Evolutionary conservation across 1,140 invertebrate genomes (phyloP).

Genomic region (Ylistrum balloti): DNA sequence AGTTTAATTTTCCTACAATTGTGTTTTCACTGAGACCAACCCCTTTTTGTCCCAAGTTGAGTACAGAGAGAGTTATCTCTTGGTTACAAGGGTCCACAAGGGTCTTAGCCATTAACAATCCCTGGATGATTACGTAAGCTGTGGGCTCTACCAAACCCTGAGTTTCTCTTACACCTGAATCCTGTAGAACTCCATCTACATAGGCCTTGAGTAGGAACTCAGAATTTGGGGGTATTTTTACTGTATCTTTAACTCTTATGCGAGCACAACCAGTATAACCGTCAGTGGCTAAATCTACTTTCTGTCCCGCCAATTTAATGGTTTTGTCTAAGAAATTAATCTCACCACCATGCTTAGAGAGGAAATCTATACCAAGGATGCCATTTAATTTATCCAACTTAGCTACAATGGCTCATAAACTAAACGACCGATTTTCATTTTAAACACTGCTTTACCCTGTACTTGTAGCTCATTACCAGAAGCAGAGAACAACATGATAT

Average conservation of each 20-base stretch:
- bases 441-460: neutral
- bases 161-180: no score
- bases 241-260: neutral
- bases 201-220: no score
- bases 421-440: conserved; percentile 10
- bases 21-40: neutral
- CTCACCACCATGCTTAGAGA: neutral
- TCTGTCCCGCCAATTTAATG: neutral
- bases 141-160: neutral
- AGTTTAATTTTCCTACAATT: neutral
- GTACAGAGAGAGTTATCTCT: neutral
- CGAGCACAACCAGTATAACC: conserved; percentile 12
- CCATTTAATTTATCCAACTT: neutral
- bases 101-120: neutral
- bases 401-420: conserved; percentile 8
- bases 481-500: neutral
- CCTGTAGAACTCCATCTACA: no score
- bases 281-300: conserved; percentile 3
- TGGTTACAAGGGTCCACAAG: neutral
- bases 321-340: neutral
- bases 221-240: neutral
- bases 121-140: neutral
- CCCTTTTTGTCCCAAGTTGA: neutral
- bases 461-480: neutral
- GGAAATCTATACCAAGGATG: neutral